Base-by-base conservation (phyloP, 2,888 invertebrate genomes). In the Pyrocoelia pectoralis region DNA sequence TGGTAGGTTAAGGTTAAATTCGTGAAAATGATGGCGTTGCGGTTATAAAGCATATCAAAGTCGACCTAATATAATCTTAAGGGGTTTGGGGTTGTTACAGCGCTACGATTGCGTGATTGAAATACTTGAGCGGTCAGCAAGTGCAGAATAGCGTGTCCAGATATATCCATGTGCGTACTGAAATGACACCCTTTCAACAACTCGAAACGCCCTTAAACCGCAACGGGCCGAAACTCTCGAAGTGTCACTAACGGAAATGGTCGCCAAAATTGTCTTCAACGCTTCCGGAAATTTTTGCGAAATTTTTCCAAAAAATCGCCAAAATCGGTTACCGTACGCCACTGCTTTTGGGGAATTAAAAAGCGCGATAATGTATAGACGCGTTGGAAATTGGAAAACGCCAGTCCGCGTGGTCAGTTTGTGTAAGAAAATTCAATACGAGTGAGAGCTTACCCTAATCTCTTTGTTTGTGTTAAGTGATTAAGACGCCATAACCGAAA, bases 121-220 rank as follows among this genome's bases (percentile, higher is more conserved):
- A 65, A 72, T 73, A 75, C 74, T 76, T 72, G 76, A 76, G 74
- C 73, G 74, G 76, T 72, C 73, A 73, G 73, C 77, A 76, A 80
- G 77, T 79, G 77, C 77, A 78, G 75, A 77, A 80, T 81, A 73
- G 80, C 80, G 80, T 81, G 80, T 76, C 71, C 71, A 73, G 72
- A 75, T 73, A 72, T 67, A 19, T 56, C 2, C 81, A 80, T 75
- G 67, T 75, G 76, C 79, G 80, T 73, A 66, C 61, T 43, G 13
- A 5, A 38, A n/a, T 38, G 38, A n/a, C 3, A 38, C 38, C 5
- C 12, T 6, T 13, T 24, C 24, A 24, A 24, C 24, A 24, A n/a
- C n/a, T n/a, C n/a, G n/a, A n/a, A n/a, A n/a, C n/a, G n/a, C n/a
- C 6, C 24, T 24, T 24, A 24, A 6, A 24, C 4, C 6, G 6